Evolutionary conservation across 2,113 vertebrate genomes (phyloP).

Genomic region (Plecturocebus donacophilus): DNA sequence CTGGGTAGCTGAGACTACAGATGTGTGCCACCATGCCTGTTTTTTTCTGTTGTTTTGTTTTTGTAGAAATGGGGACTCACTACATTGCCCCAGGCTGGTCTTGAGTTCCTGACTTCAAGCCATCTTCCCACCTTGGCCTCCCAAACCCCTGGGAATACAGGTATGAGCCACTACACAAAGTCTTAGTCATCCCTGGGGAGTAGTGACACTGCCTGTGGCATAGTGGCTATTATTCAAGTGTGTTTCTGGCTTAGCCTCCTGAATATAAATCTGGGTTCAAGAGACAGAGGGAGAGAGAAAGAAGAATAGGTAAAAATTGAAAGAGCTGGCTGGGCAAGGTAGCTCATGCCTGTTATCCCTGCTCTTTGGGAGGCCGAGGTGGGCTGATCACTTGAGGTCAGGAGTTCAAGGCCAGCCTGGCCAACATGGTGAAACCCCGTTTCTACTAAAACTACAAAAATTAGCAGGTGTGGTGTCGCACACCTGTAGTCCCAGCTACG

Average conservation of each 20-base stretch:
- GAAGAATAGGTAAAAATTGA: too few species aligned
- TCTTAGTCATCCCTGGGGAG: background rate
- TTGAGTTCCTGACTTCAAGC: too few species aligned
- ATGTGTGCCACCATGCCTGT: too few species aligned
- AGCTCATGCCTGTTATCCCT: background rate
- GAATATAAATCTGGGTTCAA: background rate
- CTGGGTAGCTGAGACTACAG: too few species aligned
- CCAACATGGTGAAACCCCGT: background rate
- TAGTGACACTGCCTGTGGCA: background rate
- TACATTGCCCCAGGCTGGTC: too few species aligned
- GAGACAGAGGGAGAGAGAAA: background rate
- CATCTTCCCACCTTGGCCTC: too few species aligned
- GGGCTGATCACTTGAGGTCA: background rate
- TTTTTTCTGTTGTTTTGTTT: too few species aligned
- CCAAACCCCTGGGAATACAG: too few species aligned
- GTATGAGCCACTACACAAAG: background rate
- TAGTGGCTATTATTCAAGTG: background rate
- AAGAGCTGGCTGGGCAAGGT: background rate
- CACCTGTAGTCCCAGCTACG: background rate
- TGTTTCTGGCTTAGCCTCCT: background rate
- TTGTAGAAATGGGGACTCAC: too few species aligned
- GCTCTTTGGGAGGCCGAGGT: background rate
- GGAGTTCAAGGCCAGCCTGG: background rate
- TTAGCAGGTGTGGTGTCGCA: background rate
- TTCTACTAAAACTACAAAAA: background rate